A percentile compares a stretch with the other conserved stretches of the same genome.
phyloP scores from a whole-genome alignment of 2,113 vertebrate species.

The Passer montanus region DNA sequence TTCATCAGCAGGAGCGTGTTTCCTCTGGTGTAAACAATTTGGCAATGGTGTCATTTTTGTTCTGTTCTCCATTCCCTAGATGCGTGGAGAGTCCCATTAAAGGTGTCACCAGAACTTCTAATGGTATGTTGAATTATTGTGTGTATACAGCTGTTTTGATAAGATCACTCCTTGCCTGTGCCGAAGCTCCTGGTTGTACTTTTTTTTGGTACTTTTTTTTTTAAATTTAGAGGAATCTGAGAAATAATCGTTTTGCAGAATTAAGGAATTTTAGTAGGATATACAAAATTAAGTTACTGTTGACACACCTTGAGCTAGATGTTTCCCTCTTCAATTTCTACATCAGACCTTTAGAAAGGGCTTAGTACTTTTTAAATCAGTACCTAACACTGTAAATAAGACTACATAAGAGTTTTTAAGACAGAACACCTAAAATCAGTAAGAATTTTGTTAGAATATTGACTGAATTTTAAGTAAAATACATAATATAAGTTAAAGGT shows the following conservation, averaged over 20 bases:
- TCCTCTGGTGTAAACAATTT: neutral
- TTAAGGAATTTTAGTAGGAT: neutral
- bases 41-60: neutral
- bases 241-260: neutral
- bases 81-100: slow-evolving; percentile 90
- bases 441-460: neutral
- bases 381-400: neutral
- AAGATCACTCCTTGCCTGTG: neutral
- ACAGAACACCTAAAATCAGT: neutral
- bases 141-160: neutral
- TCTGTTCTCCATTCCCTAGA: slow-evolving; percentile 66
- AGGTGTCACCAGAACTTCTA: slow-evolving; percentile 88
- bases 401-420: neutral
- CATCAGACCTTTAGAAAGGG: neutral
- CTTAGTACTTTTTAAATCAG: neutral
- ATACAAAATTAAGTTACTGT: neutral
- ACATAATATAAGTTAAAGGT: neutral
- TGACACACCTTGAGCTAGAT: neutral
- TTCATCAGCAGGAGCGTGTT: fast-evolving
- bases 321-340: neutral
- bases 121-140: slow-evolving; percentile 77
- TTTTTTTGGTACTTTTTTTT: neutral
- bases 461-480: neutral
- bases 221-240: neutral
- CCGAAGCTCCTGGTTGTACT: neutral